phyloP scores from a whole-genome alignment of 2,888 invertebrate genomes.

The Sicus ferrugineus region DNA sequence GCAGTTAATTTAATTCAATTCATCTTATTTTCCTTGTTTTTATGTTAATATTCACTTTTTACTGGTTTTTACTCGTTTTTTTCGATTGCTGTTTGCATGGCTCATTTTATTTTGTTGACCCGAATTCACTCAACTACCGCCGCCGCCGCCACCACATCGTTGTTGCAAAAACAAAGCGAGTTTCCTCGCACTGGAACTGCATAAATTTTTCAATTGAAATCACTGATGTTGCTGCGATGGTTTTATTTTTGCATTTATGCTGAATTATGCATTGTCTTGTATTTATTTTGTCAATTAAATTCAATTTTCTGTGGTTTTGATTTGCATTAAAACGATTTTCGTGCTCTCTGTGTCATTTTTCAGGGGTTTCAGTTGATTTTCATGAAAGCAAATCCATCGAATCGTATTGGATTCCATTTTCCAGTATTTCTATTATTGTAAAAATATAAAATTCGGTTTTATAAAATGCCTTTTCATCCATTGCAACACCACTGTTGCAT shows the following conservation, averaged over 20 bases:
- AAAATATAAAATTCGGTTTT: too few species aligned
- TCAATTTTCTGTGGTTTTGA: too few species aligned
- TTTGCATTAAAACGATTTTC: too few species aligned
- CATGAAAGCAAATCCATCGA: too few species aligned
- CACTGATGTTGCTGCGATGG: not conserved
- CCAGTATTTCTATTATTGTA: too few species aligned
- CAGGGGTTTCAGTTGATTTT: too few species aligned
- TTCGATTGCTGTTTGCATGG: not conserved
- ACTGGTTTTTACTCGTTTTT: not conserved
- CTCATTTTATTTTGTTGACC: conserved; percentile 24
- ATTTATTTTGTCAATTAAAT: not conserved
- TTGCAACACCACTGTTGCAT: too few species aligned
- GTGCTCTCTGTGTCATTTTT: too few species aligned
- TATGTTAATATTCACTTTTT: not conserved
- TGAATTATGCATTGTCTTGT: not conserved
- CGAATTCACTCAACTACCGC: conserved; percentile 17
- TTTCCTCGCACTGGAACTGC: not conserved
- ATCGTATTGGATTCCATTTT: too few species aligned
- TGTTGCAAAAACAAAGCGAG: conserved; percentile 2
- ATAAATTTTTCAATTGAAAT: not conserved
- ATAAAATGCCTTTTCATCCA: too few species aligned
- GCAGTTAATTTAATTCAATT: not conserved
- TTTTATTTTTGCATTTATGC: not conserved
- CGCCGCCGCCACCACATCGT: not conserved
- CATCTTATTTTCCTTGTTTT: not conserved